Conservation (phyloP, 2,797 vertebrate genomes). For the Urosaurus nigricauda region DNA sequence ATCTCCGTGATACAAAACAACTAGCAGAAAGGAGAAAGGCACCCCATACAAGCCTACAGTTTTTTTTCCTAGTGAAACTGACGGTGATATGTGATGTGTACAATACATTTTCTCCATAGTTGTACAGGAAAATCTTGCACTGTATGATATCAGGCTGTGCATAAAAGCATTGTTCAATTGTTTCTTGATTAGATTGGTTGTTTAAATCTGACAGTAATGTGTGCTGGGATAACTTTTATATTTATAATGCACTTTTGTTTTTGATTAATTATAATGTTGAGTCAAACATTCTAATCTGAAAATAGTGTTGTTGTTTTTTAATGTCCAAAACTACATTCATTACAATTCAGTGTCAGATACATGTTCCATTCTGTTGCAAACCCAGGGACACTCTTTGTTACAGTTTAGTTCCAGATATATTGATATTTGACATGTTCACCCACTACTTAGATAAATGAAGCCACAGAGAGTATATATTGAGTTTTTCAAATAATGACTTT, state of each 20-base stretch:
- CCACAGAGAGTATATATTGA: background rate
- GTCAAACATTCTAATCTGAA: background rate
- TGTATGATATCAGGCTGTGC: background rate
- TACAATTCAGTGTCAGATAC: background rate
- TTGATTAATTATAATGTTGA: background rate
- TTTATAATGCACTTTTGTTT: background rate
- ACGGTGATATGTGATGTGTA: background rate
- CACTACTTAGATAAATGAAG: background rate
- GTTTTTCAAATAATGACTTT: background rate
- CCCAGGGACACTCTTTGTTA: background rate
- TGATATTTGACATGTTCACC: background rate
- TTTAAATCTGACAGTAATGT: background rate
- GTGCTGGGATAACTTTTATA: background rate
- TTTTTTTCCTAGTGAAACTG: background rate
- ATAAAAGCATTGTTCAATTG: background rate
- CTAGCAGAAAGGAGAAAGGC: background rate
- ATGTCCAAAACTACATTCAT: too few relatives aligned
- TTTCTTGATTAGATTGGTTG: background rate
- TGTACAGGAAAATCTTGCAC: background rate
- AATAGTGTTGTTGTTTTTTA: constrained; percentile 8
- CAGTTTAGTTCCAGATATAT: background rate
- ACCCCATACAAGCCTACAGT: background rate
- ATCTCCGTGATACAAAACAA: background rate
- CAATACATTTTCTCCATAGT: too few relatives aligned
- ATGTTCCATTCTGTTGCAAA: background rate